Evolutionary conservation across 2,888 invertebrate genomes (phyloP), one percentile per base, ranked within the genome.

Genomic region (Lordiphosa fenestrarum): DNA sequence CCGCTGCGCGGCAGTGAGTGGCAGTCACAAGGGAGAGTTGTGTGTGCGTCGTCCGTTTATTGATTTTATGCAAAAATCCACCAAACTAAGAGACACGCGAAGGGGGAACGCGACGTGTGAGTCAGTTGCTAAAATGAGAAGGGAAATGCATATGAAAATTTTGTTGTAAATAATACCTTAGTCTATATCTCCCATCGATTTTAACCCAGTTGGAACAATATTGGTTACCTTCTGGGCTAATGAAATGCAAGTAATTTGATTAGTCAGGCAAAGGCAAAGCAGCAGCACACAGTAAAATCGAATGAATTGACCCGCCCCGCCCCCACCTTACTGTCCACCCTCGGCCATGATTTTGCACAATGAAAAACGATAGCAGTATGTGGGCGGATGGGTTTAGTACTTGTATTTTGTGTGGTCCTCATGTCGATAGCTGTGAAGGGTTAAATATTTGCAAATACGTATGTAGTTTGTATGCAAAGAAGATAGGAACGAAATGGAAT

Each of bases 51-150:
- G 23, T 19, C 10, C 23, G 49, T 58, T 42, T 84, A 84, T 84
- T 66, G 77, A 77, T 80, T 78, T 72, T 73, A 77, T 66, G 65
- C 67, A 64, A 80, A 59, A 78, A 62, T 46, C 33, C 52, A 53
- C 53, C 23, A 47, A 61, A 9, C 13, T 10, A 33, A 42, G 56
- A 71, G 53, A 58, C 64, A 71, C 80, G 71, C 21, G 23, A 42
- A 6, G 40, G 4, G 36, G n/a, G 33, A 54, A 30, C 30, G 51
- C 52, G 52, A 50, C 68, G 57, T 19, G 37, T 74, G 75, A 72
- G 66, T 71, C 75, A 69, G 65, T 47, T 54, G 53, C 72, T 73
- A 63, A 44, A 73, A 71, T 37, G 42, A 57, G 13, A 56, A 41
- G 30, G 12, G 52, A 39, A 63, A 55, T 36, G 40, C 19, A 37